Base-by-base conservation (phyloP, 2,888 invertebrate species). In the Euphydryas editha region DNA sequence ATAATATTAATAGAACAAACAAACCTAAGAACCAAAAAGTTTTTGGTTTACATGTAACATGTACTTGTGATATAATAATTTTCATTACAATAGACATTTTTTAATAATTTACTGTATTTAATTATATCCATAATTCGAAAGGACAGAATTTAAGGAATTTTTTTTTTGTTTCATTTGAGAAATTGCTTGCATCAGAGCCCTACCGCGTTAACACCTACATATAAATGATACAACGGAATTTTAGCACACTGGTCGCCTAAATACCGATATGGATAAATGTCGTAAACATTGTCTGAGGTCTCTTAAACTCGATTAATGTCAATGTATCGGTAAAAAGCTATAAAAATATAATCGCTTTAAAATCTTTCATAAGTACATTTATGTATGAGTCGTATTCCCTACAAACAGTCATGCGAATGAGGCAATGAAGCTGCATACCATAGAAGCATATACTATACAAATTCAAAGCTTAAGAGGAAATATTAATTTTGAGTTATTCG, bases 281-380 rank as follows among this genome's bases (percentile, higher is more conserved):
- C 73, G 73, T 75, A 76, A 75, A 75, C 70, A 65, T 72, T 62
- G 59, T 66, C 65, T 67, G 60, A 67, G 66, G 68, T 65, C 62
- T 66, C 67, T 72, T 70, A 62, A 69, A 67, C 60, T 69, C 69
- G 66, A 64, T 71, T 72, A 72, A 74, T 72, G 65, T 73, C 68
- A 70, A 72, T 71, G 68, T 75, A 75, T 75, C 74, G 67, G 70
- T 74, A 75, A 67, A 71, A 66, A 54, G 68, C 65, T 65, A 68
- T 73, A 71, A 76, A 75, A 76, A 69, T 72, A 68, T 73, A 75
- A 77, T 79, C 75, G 73, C 73, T 78, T 78, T 81, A 77, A 78
- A 77, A 79, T 75, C 74, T 77, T 79, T 77, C 78, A 75, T 76
- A 78, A 78, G 77, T 67, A 74, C 71, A 76, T 76, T 80, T 76